phyloP scores from a whole-genome alignment of 1,140 invertebrate species.

The Phymorhynchus buccinoides region DNA sequence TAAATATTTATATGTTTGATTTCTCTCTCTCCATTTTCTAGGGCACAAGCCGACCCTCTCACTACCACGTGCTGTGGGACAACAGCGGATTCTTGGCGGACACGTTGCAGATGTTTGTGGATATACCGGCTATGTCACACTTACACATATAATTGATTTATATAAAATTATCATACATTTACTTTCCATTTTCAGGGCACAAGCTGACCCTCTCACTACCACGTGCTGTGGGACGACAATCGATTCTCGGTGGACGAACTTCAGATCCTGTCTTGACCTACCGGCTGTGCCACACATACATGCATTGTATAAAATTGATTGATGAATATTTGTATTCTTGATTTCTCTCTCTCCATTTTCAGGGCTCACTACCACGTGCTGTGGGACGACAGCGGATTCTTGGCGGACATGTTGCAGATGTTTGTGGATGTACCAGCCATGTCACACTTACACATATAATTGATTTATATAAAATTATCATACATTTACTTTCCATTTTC shows the following conservation, averaged over 20 bases:
- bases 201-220: conserved; percentile 97
- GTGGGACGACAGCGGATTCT: conserved; percentile 99
- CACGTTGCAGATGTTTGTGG: conserved; percentile 98
- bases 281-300: conserved; percentile 81
- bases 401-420: conserved; percentile 98
- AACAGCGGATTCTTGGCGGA: conserved; percentile 99
- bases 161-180: conserved; percentile 58
- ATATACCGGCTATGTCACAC: conserved; percentile 99
- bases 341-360: no score
- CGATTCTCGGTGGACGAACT: conserved; percentile 98
- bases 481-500: no score
- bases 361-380: conserved; percentile 99
- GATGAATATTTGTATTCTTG: no score
- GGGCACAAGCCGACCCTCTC: conserved; percentile 97
- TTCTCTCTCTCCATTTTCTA: no score
- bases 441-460: conserved; percentile 96
- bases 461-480: conserved; percentile 53
- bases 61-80: conserved; percentile 99
- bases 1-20: no score
- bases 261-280: conserved; percentile 81
- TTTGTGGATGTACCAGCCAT: conserved; percentile 99
- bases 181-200: no score
- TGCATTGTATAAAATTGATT: no score
- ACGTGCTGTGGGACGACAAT: conserved; percentile 99
- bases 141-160: conserved; percentile 85